Evolutionary conservation across 1,140 invertebrate genomes (phyloP).

Genomic region (Diabrotica undecimpunctata): DNA sequence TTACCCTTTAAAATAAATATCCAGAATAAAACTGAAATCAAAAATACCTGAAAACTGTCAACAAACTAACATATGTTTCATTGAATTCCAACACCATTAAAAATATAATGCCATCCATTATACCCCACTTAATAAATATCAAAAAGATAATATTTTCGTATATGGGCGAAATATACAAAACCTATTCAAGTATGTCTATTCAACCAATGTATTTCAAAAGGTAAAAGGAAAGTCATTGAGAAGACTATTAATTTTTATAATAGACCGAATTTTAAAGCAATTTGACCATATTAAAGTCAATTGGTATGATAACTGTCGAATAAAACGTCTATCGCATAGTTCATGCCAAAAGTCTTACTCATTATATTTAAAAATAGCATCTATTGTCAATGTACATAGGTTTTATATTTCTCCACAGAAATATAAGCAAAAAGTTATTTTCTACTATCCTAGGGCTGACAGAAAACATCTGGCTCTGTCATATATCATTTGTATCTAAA

Average conservation of each 20-base stretch:
- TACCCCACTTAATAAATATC: slow-evolving; percentile 16
- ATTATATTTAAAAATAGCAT: not conserved
- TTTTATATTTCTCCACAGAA: not conserved
- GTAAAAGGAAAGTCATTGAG: slow-evolving; percentile 8
- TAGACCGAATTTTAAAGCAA: slow-evolving; percentile 44
- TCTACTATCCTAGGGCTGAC: slow-evolving; percentile 8
- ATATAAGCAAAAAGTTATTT: not conserved
- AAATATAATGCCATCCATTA: slow-evolving; percentile 13
- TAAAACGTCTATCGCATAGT: not conserved
- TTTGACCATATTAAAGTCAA: slow-evolving; percentile 46
- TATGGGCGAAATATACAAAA: slow-evolving; percentile 9
- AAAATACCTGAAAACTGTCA: not conserved
- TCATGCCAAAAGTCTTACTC: not conserved
- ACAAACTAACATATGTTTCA: not conserved
- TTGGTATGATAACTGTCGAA: slow-evolving; percentile 28
- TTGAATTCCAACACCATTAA: slow-evolving; percentile 11
- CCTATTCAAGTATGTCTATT: slow-evolving; percentile 14
- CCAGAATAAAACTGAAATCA: too few relatives aligned
- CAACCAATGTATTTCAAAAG: slow-evolving; percentile 16
- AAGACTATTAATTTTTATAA: slow-evolving; percentile 37
- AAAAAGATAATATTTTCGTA: slow-evolving; percentile 14
- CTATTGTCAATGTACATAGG: not conserved
- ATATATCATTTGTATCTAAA: slow-evolving; percentile 37
- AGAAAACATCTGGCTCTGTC: slow-evolving; percentile 25
- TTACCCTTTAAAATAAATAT: too few relatives aligned